Base-by-base conservation (phyloP, 2,113 vertebrate genomes). In the Oxygymnocypris stewartii region DNA sequence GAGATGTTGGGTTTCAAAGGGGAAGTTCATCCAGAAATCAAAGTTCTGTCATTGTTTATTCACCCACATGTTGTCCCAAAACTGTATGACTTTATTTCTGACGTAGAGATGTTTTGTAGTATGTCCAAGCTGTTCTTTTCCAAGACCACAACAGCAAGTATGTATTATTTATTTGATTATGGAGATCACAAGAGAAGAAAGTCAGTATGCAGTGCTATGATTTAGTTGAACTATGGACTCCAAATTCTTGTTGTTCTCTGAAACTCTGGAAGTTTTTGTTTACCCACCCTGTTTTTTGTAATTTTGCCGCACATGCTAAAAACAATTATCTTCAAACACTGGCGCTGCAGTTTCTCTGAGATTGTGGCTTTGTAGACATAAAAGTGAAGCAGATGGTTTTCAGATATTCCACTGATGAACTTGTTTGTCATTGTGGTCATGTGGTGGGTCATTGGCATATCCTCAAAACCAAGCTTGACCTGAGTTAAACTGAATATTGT, bases 401-500 rank as follows among this genome's bases (percentile, higher is more conserved):
- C 74, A 74, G 57, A 37, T 59, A 49, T 73, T 54, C 23, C 37
- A 1, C n/a, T n/a, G 73, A 49, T 85, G 59, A 49, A 18, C 71
- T n/a, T 75, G 63, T 74, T 82, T 84, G 80, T 73, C 63, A 35
- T 65, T 74, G 65, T 10, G 67, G 84, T 71, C 6, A 16, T 42
- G 79, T 73, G 49, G 40, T 86, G 87, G 80, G 75, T 84, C 84
- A 57, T 3, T 59, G 78, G 16, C 54, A 87, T 51, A 42, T 25
- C 44, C 35, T 61, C 42, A 84, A 88, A 86, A 84, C 85, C 78
- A 65, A 86, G 42, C 84, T 37, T 84, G 84, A 88, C 84, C 74
- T n/a, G 23, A 49, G 14, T 76, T 35, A n/a, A 75, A 75, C 73
- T 1, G 65, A 86, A 76, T 59, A 65, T 76, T 73, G 12, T 37